Percentiles rank a stretch among this genome's conserved stretches.
Conservation (phyloP, 2,113 vertebrate species). For the Microcebus jonahi region DNA sequence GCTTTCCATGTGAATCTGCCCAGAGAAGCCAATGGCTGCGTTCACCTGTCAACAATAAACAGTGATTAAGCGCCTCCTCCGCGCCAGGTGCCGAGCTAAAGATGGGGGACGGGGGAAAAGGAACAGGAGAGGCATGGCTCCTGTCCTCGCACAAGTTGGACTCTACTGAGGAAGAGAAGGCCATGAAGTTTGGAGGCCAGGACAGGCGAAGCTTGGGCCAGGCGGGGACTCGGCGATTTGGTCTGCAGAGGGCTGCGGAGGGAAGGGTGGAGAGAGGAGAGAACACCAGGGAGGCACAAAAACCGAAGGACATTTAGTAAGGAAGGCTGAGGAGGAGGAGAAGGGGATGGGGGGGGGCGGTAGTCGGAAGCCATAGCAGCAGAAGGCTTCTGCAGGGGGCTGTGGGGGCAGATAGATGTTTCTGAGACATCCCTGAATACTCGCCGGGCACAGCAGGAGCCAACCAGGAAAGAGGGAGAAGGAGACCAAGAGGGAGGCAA, state of each 20-base stretch:
- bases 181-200: accelerated
- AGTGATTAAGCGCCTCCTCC: background rate
- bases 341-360: accelerated
- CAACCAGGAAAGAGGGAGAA: background rate
- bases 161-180: background rate
- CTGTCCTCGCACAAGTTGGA: background rate
- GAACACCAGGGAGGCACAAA: accelerated
- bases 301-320: background rate
- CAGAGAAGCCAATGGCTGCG: accelerated
- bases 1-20: background rate
- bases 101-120: accelerated
- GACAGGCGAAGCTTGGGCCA: accelerated
- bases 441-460: background rate
- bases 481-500: background rate
- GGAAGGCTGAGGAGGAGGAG: too few species aligned
- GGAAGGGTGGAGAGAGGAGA: background rate
- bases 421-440: background rate
- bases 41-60: background rate
- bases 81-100: background rate
- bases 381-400: background rate
- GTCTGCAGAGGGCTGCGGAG: background rate
- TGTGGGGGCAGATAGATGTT: background rate
- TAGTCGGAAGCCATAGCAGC: background rate
- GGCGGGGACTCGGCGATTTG: accelerated
- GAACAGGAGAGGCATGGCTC: background rate